These are phyloP conservation scores for Oedothorax gibbosus DNA, from an alignment of 1,140 invertebrate genomes.

Conservation along the genomic window DNA sequence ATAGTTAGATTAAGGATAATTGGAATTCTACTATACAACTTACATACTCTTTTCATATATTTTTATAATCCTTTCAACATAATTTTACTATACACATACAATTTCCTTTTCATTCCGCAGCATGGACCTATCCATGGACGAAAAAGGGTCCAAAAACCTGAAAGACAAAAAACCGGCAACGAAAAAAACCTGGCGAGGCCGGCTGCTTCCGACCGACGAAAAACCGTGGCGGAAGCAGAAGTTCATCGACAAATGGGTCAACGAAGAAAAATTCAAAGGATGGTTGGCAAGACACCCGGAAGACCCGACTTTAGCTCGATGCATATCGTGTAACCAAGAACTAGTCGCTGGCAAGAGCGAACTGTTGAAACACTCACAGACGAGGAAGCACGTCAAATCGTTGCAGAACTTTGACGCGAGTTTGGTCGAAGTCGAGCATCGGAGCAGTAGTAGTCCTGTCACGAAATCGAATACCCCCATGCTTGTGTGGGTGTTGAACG, in stretches of 20 bases:
- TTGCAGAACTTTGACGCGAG: slow-evolving; percentile 39
- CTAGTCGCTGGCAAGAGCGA: slow-evolving; percentile 59
- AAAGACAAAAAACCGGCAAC: slow-evolving; percentile 47
- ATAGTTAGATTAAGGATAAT: no score
- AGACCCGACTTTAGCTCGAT: slow-evolving; percentile 53
- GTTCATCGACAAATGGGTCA: slow-evolving; percentile 52
- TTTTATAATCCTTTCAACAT: not conserved
- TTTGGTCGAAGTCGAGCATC: not conserved
- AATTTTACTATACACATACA: not conserved
- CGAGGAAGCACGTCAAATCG: slow-evolving; percentile 52
- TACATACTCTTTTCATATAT: not conserved
- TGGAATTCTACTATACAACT: not conserved
- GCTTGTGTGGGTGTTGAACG: slow-evolving; percentile 55
- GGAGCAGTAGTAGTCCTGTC: not conserved
- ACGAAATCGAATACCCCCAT: slow-evolving; percentile 49
- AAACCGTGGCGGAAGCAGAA: slow-evolving; percentile 56
- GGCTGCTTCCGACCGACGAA: slow-evolving; percentile 36
- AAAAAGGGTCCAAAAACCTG: not conserved
- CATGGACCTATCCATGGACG: slow-evolving; percentile 8
- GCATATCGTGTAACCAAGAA: slow-evolving; percentile 53
- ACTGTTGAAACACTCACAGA: slow-evolving; percentile 51
- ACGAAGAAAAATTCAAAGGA: slow-evolving; percentile 56
- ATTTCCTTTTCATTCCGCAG: slow-evolving; percentile 1
- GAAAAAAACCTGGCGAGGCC: slow-evolving; percentile 49
- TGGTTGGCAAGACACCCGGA: slow-evolving; percentile 52